phyloP scores from a whole-genome alignment of 2,113 vertebrate species.

The Australoheros scitulus region DNA sequence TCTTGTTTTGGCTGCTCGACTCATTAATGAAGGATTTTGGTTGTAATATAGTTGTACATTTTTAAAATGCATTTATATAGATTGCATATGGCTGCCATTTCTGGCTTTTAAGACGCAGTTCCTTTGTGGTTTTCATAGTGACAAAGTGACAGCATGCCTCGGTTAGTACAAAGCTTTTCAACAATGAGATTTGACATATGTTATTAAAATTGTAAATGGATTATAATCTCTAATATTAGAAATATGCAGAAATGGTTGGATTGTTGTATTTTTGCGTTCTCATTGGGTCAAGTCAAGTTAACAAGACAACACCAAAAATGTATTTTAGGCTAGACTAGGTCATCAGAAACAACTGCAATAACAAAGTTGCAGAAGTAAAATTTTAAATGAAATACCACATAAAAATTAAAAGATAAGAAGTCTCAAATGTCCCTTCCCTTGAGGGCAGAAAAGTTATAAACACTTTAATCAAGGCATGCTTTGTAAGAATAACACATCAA shows the following conservation, averaged over 20 bases:
- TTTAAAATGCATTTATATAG: neutral
- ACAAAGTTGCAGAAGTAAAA: neutral
- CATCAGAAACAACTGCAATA: neutral
- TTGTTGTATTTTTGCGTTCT: neutral
- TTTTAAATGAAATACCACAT: neutral
- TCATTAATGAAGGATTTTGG: conserved; percentile 34
- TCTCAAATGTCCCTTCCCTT: neutral
- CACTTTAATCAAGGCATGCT: conserved; percentile 30
- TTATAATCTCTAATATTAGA: neutral
- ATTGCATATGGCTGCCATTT: neutral
- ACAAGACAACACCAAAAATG: neutral
- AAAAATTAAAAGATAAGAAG: neutral
- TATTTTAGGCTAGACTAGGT: neutral
- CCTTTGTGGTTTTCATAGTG: neutral
- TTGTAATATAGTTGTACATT: neutral
- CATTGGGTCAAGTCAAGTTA: too few species aligned
- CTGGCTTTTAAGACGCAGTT: neutral
- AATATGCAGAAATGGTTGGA: neutral
- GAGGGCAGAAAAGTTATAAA: conserved; percentile 9
- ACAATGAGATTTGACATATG: neutral
- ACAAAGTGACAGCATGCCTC: neutral
- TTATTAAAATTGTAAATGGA: neutral
- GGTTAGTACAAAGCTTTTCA: neutral
- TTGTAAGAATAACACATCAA: conserved; percentile 42
- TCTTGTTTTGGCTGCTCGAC: conserved; percentile 1